Base-by-base conservation (phyloP, 2,797 vertebrate species). In the Hylomyscus alleni region DNA sequence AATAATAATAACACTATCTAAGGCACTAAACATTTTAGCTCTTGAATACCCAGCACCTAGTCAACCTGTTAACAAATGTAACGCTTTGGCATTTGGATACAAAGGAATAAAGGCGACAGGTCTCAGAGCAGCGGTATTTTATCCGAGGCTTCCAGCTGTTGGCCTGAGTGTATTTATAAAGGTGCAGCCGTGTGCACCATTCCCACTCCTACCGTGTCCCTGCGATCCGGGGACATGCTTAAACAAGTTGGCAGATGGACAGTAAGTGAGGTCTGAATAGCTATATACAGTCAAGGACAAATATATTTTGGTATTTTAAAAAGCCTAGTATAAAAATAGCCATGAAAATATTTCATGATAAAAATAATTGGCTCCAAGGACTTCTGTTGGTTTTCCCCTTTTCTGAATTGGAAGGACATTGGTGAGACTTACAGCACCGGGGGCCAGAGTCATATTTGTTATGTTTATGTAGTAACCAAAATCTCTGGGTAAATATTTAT, bases 401-500 rank as follows among this genome's bases (percentile, higher is more conserved):
- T 96, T 96, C 92, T 69, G 84, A 56, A 75, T 34, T 76, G 75
- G 89, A 92, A 94, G 77, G 58, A 58, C 34, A 65, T 94, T 82
- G 62, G 44, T 77, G 76, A 5, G 86, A 91, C 95, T 96, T 94
- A 83, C 1, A 34, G 94, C 73, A 58, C 91, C 92, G 87, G 90
- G 60, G 87, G 81, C 89, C 81, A 40, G 67, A 67, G 93, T 97
- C 94, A 40, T 77, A 94, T 58, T 92, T 94, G 81, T 88, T 97
- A 95, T 89, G 96, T 91, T 94, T 97, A 97, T 94, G 95, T 96
- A 98, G 95, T 93, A 98, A 98, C 96, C 92, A 80, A 92, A 97
- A 88, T 37, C 90, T 47, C 93, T 34, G 1, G 60, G 78, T 95
- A 97, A 98, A 97, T 95, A 97, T 90, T 94, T 97, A 96, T 90